Percentiles rank a stretch among this genome's conserved stretches.
Evolutionary conservation across 2,888 invertebrate species (phyloP).

Genomic region (Megamerina dolium): DNA sequence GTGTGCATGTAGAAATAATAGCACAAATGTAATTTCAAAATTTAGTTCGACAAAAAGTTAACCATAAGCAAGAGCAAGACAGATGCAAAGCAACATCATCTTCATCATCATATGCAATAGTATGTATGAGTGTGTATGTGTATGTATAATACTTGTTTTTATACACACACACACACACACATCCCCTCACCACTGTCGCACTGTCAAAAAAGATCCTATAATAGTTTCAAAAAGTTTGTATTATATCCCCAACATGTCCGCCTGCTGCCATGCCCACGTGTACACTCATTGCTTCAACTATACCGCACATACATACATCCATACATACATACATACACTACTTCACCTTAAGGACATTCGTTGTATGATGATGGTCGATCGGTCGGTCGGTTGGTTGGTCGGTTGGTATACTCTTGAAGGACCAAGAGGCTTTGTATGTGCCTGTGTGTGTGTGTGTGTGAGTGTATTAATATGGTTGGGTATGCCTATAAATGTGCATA

Average conservation of each 20-base stretch:
- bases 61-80: no score
- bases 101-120: no score
- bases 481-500: slow-evolving; percentile 1
- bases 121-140: no score
- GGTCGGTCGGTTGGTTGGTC: not conserved
- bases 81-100: no score
- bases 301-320: slow-evolving; percentile 14
- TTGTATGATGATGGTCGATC: not conserved
- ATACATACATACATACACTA: slow-evolving; percentile 21
- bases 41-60: no score
- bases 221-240: no score
- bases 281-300: slow-evolving; percentile 10
- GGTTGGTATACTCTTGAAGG: not conserved
- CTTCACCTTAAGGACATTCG: not conserved
- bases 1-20: not conserved
- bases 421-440: slow-evolving; percentile 1
- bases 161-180: slow-evolving; percentile 1
- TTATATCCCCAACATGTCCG: no score
- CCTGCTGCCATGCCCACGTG: no score
- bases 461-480: no score
- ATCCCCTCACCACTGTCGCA: slow-evolving; percentile 12
- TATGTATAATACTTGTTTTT: no score
- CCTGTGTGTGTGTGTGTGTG: slow-evolving; percentile 6
- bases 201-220: no score
- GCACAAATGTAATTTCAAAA: slow-evolving; percentile 12